Percentiles rank a stretch among this genome's conserved stretches.
Conservation (phyloP, 2,888 invertebrate species). For the Alentia gelatinosa region DNA sequence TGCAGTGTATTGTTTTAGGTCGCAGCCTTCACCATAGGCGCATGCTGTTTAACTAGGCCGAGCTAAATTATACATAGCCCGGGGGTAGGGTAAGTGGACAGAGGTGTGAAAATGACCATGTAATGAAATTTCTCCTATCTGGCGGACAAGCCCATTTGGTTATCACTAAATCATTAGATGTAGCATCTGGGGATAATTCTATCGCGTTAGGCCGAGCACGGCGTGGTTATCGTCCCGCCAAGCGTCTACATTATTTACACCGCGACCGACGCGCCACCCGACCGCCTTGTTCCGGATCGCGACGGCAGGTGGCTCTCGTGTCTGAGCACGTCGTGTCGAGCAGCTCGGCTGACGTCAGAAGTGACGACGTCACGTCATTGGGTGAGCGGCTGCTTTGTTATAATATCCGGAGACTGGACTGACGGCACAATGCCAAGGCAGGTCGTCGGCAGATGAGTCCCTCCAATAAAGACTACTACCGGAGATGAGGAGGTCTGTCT, state of each 20-base stretch:
- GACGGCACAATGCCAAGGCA: neutral
- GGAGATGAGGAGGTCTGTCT: neutral
- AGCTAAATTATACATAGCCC: slow-evolving; percentile 10
- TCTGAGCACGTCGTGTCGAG: neutral
- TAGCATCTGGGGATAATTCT: slow-evolving; percentile 16
- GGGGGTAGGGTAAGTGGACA: neutral
- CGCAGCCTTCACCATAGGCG: neutral
- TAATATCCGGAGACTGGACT: neutral
- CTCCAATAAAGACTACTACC: neutral
- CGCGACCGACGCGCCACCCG: neutral
- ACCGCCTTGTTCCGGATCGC: neutral
- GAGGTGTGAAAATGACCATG: slow-evolving; percentile 40
- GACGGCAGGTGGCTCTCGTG: neutral
- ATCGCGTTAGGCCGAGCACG: neutral
- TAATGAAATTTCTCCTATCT: slow-evolving; percentile 30
- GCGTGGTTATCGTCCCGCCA: neutral
- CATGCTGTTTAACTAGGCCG: neutral
- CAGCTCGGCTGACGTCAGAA: neutral
- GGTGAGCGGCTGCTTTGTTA: neutral
- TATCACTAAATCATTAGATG: slow-evolving; percentile 9
- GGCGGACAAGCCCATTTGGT: neutral
- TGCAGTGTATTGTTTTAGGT: slow-evolving; percentile 28
- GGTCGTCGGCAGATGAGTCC: neutral
- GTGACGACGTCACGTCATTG: neutral
- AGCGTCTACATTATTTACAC: slow-evolving; percentile 9